Evolutionary conservation across 2,888 invertebrate genomes (phyloP).

Genomic region (Cyclophora punctaria): DNA sequence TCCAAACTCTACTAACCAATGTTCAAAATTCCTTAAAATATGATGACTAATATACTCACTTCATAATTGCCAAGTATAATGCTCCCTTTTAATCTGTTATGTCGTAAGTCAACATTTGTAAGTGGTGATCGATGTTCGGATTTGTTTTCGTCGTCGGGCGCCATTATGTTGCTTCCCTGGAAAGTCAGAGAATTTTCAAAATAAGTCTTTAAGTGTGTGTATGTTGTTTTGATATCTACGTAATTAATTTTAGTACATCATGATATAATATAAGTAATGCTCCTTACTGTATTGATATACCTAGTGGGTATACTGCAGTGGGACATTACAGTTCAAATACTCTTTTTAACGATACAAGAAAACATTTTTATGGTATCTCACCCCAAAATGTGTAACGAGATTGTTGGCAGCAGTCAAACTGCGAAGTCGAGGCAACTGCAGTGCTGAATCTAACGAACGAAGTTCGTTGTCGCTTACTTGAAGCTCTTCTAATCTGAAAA

Average conservation of each 20-base stretch:
- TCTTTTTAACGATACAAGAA: too few relatives aligned
- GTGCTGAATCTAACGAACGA: conserved; percentile 75
- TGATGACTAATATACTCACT: conserved; percentile 63
- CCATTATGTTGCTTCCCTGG: conserved; percentile 36
- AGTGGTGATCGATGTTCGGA: conserved; percentile 69
- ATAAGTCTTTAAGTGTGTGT: too few relatives aligned
- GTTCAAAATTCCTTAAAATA: background rate
- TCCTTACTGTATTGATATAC: too few relatives aligned
- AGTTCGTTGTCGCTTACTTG: conserved; percentile 83
- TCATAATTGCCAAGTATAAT: conserved; percentile 90
- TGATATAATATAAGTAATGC: too few relatives aligned
- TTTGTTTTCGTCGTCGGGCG: conserved; percentile 51
- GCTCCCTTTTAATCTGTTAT: conserved; percentile 86
- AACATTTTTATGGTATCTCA: conserved; percentile 18
- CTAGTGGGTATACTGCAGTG: too few relatives aligned
- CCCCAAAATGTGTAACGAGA: conserved; percentile 50
- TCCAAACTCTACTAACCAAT: background rate
- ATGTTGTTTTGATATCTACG: too few relatives aligned
- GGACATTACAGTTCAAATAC: too few relatives aligned
- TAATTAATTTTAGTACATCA: too few relatives aligned
- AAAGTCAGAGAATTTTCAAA: background rate
- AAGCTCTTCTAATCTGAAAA: conserved; percentile 81
- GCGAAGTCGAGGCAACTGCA: conserved; percentile 76
- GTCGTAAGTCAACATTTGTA: conserved; percentile 83
- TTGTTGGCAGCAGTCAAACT: conserved; percentile 71